Conservation (phyloP, 2,797 vertebrate genomes). For the Rousettus madagascariensis region DNA sequence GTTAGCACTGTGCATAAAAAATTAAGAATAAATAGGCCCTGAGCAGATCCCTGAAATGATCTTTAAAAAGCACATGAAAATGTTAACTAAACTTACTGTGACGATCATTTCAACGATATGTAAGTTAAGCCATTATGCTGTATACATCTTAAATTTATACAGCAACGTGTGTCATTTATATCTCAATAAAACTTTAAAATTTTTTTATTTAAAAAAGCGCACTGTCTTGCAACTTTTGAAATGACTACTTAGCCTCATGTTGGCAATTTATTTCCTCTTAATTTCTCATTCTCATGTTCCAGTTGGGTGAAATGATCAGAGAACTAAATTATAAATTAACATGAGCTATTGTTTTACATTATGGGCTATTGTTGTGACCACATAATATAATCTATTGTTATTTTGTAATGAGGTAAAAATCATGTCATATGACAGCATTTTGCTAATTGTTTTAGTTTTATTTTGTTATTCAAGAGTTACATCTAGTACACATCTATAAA, state of each 20-base stretch:
- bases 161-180: neutral
- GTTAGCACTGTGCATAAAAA: neutral
- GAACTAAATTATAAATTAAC: neutral
- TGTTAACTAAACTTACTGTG: neutral
- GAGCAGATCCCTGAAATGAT: neutral
- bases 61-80: neutral
- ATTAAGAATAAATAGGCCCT: neutral
- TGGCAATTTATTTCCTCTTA: neutral
- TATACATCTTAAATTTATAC: neutral
- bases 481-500: neutral
- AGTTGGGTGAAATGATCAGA: neutral
- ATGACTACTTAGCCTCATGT: neutral
- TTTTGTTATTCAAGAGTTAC: neutral
- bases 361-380: neutral
- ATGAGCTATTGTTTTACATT: neutral
- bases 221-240: neutral
- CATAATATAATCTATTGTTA: neutral
- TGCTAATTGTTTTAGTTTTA: neutral
- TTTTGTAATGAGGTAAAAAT: neutral
- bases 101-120: neutral
- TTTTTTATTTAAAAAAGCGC: neutral
- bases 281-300: neutral
- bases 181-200: neutral
- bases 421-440: neutral
- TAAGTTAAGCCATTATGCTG: neutral